Conservation (phyloP, 2,113 vertebrate species). For the Zootoca vivipara region DNA sequence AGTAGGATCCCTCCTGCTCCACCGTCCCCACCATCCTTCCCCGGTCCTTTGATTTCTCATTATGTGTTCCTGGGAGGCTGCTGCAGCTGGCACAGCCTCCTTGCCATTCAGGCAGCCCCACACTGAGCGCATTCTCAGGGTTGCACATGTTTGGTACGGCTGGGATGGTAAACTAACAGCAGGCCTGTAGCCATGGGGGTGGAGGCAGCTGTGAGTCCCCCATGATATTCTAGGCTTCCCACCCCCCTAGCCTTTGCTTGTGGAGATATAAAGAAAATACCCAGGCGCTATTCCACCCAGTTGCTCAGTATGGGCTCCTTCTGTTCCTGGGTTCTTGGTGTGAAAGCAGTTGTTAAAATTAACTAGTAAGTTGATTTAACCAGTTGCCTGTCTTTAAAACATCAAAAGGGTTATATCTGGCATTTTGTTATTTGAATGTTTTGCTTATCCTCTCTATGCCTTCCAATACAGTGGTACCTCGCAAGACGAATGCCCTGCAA, state of each 20-base stretch:
- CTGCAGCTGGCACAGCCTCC: not conserved
- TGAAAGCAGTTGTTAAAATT: not conserved
- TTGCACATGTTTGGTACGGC: not conserved
- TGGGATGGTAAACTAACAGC: not conserved
- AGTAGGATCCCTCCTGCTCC: not conserved
- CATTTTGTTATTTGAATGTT: not conserved
- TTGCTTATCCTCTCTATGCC: not conserved
- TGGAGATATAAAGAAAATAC: not conserved
- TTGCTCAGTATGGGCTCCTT: not conserved
- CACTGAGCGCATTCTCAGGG: not conserved
- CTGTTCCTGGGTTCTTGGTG: not conserved
- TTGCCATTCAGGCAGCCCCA: not conserved
- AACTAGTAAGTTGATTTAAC: not conserved
- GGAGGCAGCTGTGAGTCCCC: not conserved
- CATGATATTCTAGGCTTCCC: not conserved
- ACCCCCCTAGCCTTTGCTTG: not conserved
- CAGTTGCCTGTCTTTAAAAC: not conserved
- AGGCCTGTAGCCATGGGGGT: not conserved
- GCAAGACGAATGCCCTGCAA: too few species aligned
- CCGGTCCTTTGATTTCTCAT: not conserved
- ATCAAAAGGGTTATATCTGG: not conserved
- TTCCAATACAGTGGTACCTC: too few species aligned
- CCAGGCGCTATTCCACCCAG: not conserved
- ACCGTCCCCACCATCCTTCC: not conserved
- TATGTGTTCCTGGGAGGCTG: not conserved